phyloP scores from a whole-genome alignment of 2,113 vertebrate species.

The Neomonachus schauinslandi region DNA sequence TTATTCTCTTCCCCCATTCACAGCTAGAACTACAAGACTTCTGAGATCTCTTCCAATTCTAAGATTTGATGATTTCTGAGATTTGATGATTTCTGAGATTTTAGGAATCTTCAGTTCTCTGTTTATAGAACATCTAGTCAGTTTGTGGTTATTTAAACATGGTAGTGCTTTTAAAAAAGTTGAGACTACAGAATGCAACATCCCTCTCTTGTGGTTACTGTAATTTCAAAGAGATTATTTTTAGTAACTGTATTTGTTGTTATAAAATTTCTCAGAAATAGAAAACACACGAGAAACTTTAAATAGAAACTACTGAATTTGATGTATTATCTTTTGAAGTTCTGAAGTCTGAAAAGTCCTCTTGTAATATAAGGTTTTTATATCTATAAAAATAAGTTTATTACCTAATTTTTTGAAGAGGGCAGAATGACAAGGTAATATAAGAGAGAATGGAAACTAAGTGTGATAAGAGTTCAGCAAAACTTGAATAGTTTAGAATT shows the following conservation, averaged over 20 bases:
- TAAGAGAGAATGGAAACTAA: constrained; percentile 21
- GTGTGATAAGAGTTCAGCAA: not conserved
- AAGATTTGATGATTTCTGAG: constrained; percentile 32
- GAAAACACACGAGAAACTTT: constrained; percentile 79
- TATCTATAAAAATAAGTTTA: constrained; percentile 39
- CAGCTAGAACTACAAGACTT: not conserved
- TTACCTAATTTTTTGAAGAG: constrained; percentile 40
- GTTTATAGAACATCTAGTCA: constrained; percentile 70
- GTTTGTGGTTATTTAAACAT: constrained; percentile 66
- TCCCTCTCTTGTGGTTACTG: constrained; percentile 76
- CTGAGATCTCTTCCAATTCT: not conserved
- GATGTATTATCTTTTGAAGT: constrained; percentile 52
- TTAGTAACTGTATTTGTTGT: constrained; percentile 82
- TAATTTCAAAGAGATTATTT: constrained; percentile 82
- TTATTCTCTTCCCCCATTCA: not conserved
- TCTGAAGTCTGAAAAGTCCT: constrained; percentile 39
- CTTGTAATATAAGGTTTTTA: constrained; percentile 27
- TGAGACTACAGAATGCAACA: constrained; percentile 56
- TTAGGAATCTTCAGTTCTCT: constrained; percentile 59
- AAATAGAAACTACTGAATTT: constrained; percentile 74
- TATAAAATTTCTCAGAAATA: constrained; percentile 82
- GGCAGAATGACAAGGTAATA: not conserved
- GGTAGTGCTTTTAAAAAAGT: constrained; percentile 45
- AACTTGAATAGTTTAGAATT: not conserved
- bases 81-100: constrained; percentile 57